Evolutionary conservation across 2,113 vertebrate genomes (phyloP).

Genomic region (Oryzias celebensis): DNA sequence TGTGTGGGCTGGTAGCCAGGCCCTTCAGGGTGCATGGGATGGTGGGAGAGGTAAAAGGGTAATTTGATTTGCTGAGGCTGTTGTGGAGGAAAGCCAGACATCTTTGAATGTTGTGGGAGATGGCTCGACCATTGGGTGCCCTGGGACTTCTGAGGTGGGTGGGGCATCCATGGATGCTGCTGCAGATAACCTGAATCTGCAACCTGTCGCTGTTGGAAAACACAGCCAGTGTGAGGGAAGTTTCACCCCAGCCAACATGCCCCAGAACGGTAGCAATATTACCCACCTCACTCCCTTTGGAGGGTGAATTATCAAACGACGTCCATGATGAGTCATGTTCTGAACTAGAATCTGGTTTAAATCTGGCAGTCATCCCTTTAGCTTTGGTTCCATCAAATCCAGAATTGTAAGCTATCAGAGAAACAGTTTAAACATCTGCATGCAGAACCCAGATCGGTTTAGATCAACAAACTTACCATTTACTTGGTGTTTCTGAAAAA

Average conservation of each 20-base stretch:
- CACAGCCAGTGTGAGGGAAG: neutral
- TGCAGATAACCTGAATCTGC: neutral
- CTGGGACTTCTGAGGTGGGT: too few species aligned
- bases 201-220: neutral
- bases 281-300: slow-evolving; percentile 3
- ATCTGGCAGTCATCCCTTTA: neutral
- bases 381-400: neutral
- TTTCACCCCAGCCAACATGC: neutral
- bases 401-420: neutral
- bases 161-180: neutral
- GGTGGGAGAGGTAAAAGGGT: neutral
- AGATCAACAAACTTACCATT: too few species aligned
- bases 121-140: neutral
- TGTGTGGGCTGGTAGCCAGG: neutral
- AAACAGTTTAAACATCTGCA: neutral
- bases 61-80: neutral
- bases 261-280: neutral
- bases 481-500: too few species aligned
- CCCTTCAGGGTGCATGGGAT: neutral
- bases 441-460: neutral
- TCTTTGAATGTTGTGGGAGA: neutral
- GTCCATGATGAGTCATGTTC: neutral
- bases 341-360: neutral
- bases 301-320: neutral
- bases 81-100: neutral